Conservation (phyloP, 2,888 invertebrate genomes). For the Spicauda simplicius region DNA sequence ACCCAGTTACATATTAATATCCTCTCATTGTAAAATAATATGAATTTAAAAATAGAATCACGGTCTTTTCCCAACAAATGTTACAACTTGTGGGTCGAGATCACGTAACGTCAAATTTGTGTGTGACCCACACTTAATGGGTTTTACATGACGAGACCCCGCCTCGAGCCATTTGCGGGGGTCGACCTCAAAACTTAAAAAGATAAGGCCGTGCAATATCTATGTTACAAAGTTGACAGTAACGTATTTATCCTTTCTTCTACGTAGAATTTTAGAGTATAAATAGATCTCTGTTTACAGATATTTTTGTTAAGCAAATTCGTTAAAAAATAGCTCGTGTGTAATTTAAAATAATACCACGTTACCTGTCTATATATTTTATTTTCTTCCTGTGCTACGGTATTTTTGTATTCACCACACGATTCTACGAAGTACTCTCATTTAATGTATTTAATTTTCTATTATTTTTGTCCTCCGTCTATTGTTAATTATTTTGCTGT, state of each 20-base stretch:
- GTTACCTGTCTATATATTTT: too few relatives aligned
- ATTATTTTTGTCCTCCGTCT: too few relatives aligned
- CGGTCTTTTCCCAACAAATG: slow-evolving; percentile 25
- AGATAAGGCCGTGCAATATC: slow-evolving; percentile 18
- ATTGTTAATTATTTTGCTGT: too few relatives aligned
- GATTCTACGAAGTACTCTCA: too few relatives aligned
- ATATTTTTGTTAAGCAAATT: too few relatives aligned
- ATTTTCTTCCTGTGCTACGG: too few relatives aligned
- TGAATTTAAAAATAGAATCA: slow-evolving; percentile 10
- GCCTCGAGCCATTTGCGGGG: slow-evolving; percentile 28
- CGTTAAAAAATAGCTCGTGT: too few relatives aligned
- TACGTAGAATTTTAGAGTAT: neutral
- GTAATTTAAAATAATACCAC: too few relatives aligned
- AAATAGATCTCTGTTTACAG: too few relatives aligned
- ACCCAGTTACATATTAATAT: neutral
- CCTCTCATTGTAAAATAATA: neutral
- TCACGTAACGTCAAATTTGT: slow-evolving; percentile 33
- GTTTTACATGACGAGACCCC: slow-evolving; percentile 32
- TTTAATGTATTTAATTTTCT: too few relatives aligned
- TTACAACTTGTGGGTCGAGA: slow-evolving; percentile 27
- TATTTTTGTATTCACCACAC: too few relatives aligned
- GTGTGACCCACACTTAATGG: slow-evolving; percentile 35
- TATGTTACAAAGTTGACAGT: slow-evolving; percentile 8
- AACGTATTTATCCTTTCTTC: slow-evolving; percentile 5
- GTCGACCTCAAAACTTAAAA: slow-evolving; percentile 25